Evolutionary conservation across 1,140 invertebrate genomes (phyloP).

Genomic region (Telenomus remus): DNA sequence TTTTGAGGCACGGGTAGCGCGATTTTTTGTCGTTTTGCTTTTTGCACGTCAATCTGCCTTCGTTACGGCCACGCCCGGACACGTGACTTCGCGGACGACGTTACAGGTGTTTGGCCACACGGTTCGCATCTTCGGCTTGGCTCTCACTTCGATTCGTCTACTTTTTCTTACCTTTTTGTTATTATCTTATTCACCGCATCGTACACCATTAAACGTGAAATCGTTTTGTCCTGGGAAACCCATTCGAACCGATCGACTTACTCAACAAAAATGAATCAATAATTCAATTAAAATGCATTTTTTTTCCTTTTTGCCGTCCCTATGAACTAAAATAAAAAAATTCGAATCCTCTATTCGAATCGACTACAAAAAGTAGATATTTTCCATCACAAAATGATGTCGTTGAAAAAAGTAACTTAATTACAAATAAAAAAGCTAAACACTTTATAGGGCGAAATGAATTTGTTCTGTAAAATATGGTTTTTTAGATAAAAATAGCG

Average conservation of each 20-base stretch:
- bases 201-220: slow-evolving; percentile 63
- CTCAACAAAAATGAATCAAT: slow-evolving; percentile 12
- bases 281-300: slow-evolving; percentile 56
- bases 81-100: slow-evolving; percentile 65
- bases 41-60: slow-evolving; percentile 58
- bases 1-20: slow-evolving; percentile 67
- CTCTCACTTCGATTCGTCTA: slow-evolving; percentile 53
- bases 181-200: slow-evolving; percentile 52
- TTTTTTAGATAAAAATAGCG: too few species aligned
- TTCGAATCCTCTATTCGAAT: too few species aligned
- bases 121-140: slow-evolving; percentile 57
- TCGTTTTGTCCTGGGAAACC: slow-evolving; percentile 66
- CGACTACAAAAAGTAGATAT: too few species aligned
- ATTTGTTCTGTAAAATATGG: too few species aligned
- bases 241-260: slow-evolving; percentile 41
- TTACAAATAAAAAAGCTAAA: too few species aligned
- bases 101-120: slow-evolving; percentile 70
- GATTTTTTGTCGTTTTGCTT: slow-evolving; percentile 54
- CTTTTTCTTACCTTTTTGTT: slow-evolving; percentile 37
- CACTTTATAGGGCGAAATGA: too few species aligned
- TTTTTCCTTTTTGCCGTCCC: slow-evolving; percentile 17
- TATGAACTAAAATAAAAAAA: too few species aligned
- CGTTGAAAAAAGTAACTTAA: too few species aligned
- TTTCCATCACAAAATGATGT: too few species aligned
- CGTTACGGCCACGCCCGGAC: slow-evolving; percentile 71